These are phyloP conservation scores for Hassar affinis DNA, from an alignment of 2,113 vertebrate genomes.

Conservation along the genomic window DNA sequence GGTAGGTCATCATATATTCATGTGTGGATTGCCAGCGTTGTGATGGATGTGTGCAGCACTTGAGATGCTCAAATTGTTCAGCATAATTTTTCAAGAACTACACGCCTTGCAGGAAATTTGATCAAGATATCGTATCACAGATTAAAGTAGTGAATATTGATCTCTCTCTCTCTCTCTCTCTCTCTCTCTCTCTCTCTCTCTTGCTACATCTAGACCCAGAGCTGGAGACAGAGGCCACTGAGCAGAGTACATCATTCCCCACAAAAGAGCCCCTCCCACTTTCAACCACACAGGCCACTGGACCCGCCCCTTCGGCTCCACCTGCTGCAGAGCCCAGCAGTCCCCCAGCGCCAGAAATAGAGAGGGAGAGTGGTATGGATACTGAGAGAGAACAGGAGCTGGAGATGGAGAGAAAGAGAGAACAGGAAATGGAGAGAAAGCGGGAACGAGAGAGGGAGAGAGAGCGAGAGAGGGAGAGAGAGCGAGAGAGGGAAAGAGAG, in stretches of 20 bases:
- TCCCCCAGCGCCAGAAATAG: conserved; percentile 59
- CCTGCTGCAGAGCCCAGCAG: conserved; percentile 73
- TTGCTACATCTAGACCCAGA: conserved; percentile 64
- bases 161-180: conserved; percentile 5
- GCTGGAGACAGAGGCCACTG: conserved; percentile 60
- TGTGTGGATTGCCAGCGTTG: background rate
- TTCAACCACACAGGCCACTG: conserved; percentile 76
- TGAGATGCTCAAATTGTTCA: conserved; percentile 37
- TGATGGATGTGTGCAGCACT: conserved; percentile 38
- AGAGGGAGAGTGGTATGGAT: conserved; percentile 59
- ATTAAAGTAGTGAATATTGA: conserved; percentile 42
- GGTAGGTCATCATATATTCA: conserved; percentile 1
- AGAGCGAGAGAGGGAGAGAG: conserved; percentile 47
- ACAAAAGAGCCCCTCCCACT: conserved; percentile 70
- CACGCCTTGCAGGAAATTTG: conserved; percentile 13
- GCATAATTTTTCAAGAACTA: conserved; percentile 30
- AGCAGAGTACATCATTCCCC: conserved; percentile 60
- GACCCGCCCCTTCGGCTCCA: conserved; percentile 71
- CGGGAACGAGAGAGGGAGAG: conserved; percentile 54
- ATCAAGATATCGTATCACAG: conserved; percentile 37
- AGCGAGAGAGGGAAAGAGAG: conserved; percentile 59
- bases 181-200: conserved; percentile 16
- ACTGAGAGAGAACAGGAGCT: conserved; percentile 55
- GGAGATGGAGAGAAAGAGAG: conserved; percentile 50
- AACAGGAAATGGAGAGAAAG: conserved; percentile 55